phyloP scores from a whole-genome alignment of 2,888 invertebrate genomes.

The Tribolium freemani region DNA sequence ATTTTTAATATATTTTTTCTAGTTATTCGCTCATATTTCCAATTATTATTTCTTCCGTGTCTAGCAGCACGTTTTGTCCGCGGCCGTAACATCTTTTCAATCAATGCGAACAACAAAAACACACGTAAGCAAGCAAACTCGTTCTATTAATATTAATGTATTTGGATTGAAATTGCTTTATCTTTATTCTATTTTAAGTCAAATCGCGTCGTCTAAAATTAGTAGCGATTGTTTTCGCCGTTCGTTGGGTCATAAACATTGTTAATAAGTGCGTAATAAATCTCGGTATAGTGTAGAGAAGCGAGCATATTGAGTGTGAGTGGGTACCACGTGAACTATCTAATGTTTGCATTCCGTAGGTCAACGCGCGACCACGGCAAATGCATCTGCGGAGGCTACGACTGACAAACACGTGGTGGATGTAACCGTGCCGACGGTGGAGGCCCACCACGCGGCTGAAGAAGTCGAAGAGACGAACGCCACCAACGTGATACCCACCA shows the following conservation, averaged over 20 bases:
- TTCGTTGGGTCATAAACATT: not conserved
- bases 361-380: constrained; percentile 67
- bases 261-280: not conserved
- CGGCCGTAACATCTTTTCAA: not conserved
- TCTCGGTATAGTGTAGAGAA: not conserved
- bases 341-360: constrained; percentile 64
- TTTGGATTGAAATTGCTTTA: constrained; percentile 18
- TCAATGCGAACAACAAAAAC: constrained; percentile 10
- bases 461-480: constrained; percentile 57
- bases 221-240: constrained; percentile 21
- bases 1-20: not conserved
- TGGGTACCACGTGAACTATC: constrained; percentile 41
- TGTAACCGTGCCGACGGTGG: constrained; percentile 46
- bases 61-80: not conserved
- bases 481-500: constrained; percentile 74
- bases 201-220: constrained; percentile 29
- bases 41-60: not conserved
- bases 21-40: not conserved
- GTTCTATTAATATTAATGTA: constrained; percentile 35
- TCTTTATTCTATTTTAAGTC: constrained; percentile 20
- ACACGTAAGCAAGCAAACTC: constrained; percentile 24
- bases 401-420: constrained; percentile 55
- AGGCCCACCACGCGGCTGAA: constrained; percentile 51
- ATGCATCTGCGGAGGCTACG: constrained; percentile 61
- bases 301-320: constrained; percentile 37